Conservation (phyloP, 2,113 vertebrate genomes). For the Hypomesus transpacificus region DNA sequence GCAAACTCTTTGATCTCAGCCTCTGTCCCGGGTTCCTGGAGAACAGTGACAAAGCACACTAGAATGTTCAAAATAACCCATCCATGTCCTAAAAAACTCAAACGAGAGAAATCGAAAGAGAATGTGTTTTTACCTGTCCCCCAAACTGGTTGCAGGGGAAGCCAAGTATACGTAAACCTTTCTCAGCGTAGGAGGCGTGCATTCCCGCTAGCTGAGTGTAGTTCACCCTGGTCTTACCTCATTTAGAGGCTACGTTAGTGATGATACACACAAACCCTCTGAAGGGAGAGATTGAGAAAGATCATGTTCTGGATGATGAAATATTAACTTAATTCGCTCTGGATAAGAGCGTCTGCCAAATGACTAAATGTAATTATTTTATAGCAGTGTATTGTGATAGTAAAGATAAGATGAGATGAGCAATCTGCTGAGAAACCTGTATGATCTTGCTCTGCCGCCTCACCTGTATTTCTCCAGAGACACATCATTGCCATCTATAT, state of each 20-base stretch:
- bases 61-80: too few species aligned
- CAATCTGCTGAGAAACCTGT: not conserved
- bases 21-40: slow-evolving; percentile 87
- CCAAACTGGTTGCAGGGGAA: slow-evolving; percentile 99
- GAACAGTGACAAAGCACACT: not conserved
- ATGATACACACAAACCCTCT: slow-evolving; percentile 88
- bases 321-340: too few species aligned
- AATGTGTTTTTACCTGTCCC: slow-evolving; percentile 74
- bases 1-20: slow-evolving; percentile 88
- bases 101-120: not conserved
- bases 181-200: slow-evolving; percentile 86
- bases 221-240: slow-evolving; percentile 94
- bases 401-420: not conserved
- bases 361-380: too few species aligned
- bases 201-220: slow-evolving; percentile 92
- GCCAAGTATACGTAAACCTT: slow-evolving; percentile 91
- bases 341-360: too few species aligned
- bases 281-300: not conserved
- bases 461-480: slow-evolving; percentile 88
- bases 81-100: not conserved
- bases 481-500: slow-evolving; percentile 85
- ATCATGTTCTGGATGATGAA: not conserved
- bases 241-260: slow-evolving; percentile 93
- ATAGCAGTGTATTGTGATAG: not conserved
- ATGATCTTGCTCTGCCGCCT: not conserved